A percentile compares a stretch with the other conserved stretches of the same genome.
Evolutionary conservation across 2,888 invertebrate species (phyloP).

Genomic region (Melipona beecheii): DNA sequence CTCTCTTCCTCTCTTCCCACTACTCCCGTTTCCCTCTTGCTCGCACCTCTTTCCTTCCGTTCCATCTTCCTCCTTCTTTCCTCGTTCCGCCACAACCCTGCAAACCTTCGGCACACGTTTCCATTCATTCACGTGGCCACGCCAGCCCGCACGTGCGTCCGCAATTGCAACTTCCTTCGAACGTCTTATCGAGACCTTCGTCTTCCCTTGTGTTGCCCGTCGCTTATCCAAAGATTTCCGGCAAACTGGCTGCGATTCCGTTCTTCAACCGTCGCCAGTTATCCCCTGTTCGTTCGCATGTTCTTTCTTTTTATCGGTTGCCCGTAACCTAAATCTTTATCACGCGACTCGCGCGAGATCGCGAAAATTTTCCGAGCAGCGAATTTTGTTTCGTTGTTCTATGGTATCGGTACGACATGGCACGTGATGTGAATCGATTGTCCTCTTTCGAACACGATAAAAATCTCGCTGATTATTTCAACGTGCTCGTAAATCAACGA

Average conservation of each 20-base stretch:
- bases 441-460: constrained; percentile 1
- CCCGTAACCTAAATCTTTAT: not conserved
- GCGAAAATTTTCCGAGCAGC: not conserved
- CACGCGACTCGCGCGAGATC: not conserved
- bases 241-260: not conserved
- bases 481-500: constrained; percentile 35
- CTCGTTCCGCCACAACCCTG: constrained; percentile 42
- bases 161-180: constrained; percentile 23
- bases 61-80: constrained; percentile 36
- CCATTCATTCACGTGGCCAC: constrained; percentile 63
- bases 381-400: not conserved
- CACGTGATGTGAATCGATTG: not conserved
- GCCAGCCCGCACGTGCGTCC: constrained; percentile 43
- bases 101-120: constrained; percentile 59
- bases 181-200: not conserved
- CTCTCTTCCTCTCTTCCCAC: constrained; percentile 8
- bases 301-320: not conserved
- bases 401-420: not conserved
- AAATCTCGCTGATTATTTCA: constrained; percentile 12
- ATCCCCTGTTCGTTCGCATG: not conserved
- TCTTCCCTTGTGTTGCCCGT: not conserved
- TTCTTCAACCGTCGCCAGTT: not conserved
- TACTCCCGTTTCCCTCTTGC: constrained; percentile 40
- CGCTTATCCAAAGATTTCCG: not conserved
- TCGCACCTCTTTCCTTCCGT: constrained; percentile 44